phyloP scores from a whole-genome alignment of 2,113 vertebrate genomes.

The Urocolius indicus region DNA sequence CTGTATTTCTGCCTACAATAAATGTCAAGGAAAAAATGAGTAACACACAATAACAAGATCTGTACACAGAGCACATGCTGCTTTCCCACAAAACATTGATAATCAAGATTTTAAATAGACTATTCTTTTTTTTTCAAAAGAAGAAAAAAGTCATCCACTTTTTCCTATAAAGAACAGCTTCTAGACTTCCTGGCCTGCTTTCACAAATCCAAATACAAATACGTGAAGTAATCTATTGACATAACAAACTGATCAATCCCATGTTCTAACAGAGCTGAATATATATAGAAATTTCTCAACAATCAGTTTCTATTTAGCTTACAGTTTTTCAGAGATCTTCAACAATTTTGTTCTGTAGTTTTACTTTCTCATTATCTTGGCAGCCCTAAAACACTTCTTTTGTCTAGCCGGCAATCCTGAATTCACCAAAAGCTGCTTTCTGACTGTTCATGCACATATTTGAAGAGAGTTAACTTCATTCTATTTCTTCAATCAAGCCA shows the following conservation, averaged over 20 bases:
- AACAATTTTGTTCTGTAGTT: neutral
- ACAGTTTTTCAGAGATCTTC: neutral
- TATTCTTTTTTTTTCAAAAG: neutral
- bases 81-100: neutral
- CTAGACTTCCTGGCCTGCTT: neutral
- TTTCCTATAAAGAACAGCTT: neutral
- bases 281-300: neutral
- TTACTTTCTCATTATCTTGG: neutral
- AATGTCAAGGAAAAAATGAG: conserved; percentile 4
- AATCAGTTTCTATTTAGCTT: neutral
- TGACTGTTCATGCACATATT: neutral
- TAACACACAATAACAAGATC: neutral
- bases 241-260: neutral
- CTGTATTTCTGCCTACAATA: neutral
- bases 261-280: neutral
- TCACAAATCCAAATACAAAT: neutral
- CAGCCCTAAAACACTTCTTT: neutral
- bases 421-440: neutral
- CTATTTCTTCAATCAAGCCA: neutral
- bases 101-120: neutral
- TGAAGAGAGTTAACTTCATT: neutral
- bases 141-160: neutral
- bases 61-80: neutral
- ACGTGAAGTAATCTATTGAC: neutral
- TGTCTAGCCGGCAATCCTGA: neutral